These are phyloP conservation scores for Pogoniulus pusillus DNA, from an alignment of 2,797 vertebrate species.

Conservation along the genomic window DNA sequence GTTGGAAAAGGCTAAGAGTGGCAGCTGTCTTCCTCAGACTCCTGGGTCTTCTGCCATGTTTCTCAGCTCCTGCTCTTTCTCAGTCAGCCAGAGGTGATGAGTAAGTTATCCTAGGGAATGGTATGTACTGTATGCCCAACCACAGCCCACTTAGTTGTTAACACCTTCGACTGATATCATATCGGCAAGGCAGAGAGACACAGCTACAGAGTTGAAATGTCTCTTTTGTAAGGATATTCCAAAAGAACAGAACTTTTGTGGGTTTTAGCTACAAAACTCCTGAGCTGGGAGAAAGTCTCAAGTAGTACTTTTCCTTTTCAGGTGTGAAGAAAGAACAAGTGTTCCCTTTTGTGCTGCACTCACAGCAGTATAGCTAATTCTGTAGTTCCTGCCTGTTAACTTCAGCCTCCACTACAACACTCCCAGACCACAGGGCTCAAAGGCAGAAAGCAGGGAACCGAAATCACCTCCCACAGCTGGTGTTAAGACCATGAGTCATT, in stretches of 20 bases:
- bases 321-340: neutral
- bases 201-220: neutral
- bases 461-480: neutral
- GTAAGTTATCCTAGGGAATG: neutral
- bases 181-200: neutral
- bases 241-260: neutral
- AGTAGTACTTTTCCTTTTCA: neutral
- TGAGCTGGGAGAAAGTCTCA: neutral
- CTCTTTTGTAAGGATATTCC: neutral
- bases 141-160: neutral
- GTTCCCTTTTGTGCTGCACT: neutral
- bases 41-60: neutral
- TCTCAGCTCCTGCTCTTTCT: neutral
- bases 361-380: neutral
- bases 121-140: neutral
- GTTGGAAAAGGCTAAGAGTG: neutral
- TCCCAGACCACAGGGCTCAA: neutral
- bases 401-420: neutral
- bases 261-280: neutral
- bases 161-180: neutral
- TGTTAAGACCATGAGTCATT: neutral
- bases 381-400: neutral
- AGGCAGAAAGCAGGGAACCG: neutral
- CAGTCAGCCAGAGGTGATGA: neutral
- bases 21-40: neutral